Evolutionary conservation across 2,888 invertebrate species (phyloP), one percentile per base, ranked within the genome.

Genomic region (Sepiola atlantica): DNA sequence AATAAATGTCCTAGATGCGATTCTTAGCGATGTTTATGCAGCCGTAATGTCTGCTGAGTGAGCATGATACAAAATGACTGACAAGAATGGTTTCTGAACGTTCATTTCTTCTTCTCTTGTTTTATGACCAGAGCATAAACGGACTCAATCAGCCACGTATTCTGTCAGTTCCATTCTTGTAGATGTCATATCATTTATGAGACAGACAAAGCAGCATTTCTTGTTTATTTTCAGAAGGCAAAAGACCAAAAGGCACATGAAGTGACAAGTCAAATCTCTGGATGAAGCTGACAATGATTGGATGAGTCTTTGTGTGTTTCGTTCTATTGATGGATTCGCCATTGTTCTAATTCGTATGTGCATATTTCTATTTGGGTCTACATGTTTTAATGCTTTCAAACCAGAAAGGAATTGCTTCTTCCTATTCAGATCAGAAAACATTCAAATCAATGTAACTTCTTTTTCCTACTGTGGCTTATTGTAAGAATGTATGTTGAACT

Each of bases 271-370:
- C 77, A 77, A 77, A 77, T 77, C n/a, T n/a, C 12, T 77, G 77
- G 77, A 77, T 77, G n/a, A 77, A 77, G 77, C n/a, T 77, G 77
- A 77, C 77, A 77, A n/a, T 77, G 77, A 77, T 61, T 61, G 61
- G 61, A 61, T 77, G 18, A 77, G 77, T 77, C n/a, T 77, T n/a
- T 77, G n/a, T 77, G 77, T 77, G 12, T n/a, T n/a, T 12, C 14
- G 3, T 2, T n/a, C 16, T 77, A 77, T 20, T 1, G n/a, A 4
- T n/a, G 16, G 14, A 77, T n/a, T 77, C n/a, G 77, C 16, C n/a
- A 77, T 77, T 32, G 77, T n/a, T n/a, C 2, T n/a, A 77, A 77
- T n/a, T 77, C 77, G n/a, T 32, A 32, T 77, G 77, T 77, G 12
- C 12, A 77, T 77, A 77, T 77, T 77, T 32, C n/a, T 77, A n/a